Conservation (phyloP, 2,888 invertebrate species). For the Drepana falcataria region DNA sequence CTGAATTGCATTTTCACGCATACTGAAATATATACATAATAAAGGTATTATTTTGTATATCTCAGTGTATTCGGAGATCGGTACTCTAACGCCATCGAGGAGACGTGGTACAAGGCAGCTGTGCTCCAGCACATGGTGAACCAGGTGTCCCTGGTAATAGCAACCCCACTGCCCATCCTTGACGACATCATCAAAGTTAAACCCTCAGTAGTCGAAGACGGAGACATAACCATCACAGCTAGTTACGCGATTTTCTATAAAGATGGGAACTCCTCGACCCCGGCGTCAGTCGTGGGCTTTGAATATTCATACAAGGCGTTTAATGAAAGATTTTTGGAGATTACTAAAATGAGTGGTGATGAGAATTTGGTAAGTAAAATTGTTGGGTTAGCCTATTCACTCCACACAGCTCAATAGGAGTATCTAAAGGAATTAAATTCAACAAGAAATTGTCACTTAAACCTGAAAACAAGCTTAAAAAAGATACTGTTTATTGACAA, state of each 20-base stretch:
- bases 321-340: slow-evolving; percentile 83
- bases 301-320: slow-evolving; percentile 87
- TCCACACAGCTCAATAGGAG: not conserved
- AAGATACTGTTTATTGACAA: too few species aligned
- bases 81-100: slow-evolving; percentile 88
- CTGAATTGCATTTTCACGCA: too few species aligned
- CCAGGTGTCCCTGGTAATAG: slow-evolving; percentile 86
- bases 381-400: too few species aligned
- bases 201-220: slow-evolving; percentile 55
- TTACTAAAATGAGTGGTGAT: slow-evolving; percentile 53
- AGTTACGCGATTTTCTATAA: slow-evolving; percentile 91
- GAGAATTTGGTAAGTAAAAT: slow-evolving; percentile 32
- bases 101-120: slow-evolving; percentile 94
- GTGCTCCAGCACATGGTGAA: slow-evolving; percentile 90
- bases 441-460: too few species aligned
- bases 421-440: not conserved
- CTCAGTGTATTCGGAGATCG: slow-evolving; percentile 85
- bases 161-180: slow-evolving; percentile 81
- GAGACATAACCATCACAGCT: slow-evolving; percentile 85
- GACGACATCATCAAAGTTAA: slow-evolving; percentile 49
- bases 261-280: slow-evolving; percentile 86
- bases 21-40: too few species aligned
- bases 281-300: slow-evolving; percentile 93
- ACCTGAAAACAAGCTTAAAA: too few species aligned
- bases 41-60: too few species aligned